phyloP scores from a whole-genome alignment of 2,888 invertebrate species.

The Dicycla oo region DNA sequence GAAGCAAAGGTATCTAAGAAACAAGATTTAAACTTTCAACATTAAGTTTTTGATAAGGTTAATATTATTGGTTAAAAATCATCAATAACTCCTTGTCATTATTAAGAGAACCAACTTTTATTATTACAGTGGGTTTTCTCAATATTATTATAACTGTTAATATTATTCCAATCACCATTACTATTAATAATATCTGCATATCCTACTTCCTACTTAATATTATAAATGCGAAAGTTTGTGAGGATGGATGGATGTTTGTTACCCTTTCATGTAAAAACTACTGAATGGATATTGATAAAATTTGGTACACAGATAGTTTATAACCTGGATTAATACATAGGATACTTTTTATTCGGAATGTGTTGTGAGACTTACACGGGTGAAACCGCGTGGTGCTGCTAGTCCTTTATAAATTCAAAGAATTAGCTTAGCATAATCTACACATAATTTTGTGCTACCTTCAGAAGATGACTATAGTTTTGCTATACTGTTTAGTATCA shows the following conservation, averaged over 20 bases:
- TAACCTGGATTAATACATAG: too few species aligned
- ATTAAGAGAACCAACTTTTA: constrained; percentile 16
- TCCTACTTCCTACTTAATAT: too few species aligned
- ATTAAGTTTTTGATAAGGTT: constrained; percentile 44
- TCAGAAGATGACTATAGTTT: background rate
- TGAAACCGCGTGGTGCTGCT: too few species aligned
- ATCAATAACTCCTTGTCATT: constrained; percentile 3
- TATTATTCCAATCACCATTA: constrained; percentile 14
- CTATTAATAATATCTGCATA: constrained; percentile 11
- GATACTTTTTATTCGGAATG: too few species aligned
- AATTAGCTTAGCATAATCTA: constrained; percentile 7
- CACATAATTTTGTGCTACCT: background rate
- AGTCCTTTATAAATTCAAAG: background rate
- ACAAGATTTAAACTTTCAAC: constrained; percentile 59
- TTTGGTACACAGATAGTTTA: too few species aligned
- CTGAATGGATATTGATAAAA: too few species aligned
- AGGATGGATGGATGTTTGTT: too few species aligned
- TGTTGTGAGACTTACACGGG: too few species aligned
- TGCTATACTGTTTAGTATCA: background rate
- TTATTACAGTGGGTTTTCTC: constrained; percentile 21
- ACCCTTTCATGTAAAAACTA: too few species aligned
- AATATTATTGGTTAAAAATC: constrained; percentile 11
- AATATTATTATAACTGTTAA: constrained; percentile 16
- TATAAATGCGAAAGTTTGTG: too few species aligned
- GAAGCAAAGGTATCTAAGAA: constrained; percentile 93